Conservation (phyloP, 23 tunicate species). For the Halocynthia aurantium region DNA sequence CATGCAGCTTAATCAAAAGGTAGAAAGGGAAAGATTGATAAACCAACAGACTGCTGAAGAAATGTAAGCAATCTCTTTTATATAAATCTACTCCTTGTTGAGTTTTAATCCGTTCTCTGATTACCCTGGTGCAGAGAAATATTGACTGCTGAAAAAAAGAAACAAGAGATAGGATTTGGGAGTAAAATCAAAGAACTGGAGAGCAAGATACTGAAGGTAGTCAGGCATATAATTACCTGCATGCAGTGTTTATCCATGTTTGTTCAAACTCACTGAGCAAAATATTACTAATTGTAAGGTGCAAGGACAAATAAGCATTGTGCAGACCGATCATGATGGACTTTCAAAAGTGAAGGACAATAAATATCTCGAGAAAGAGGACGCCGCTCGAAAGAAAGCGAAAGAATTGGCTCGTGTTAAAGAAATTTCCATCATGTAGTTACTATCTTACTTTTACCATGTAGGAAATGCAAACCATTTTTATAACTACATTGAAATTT, state of each 20-base stretch:
- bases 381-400: not conserved
- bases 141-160: slow-evolving; percentile 23
- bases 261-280: no score
- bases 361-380: slow-evolving; percentile 14
- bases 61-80: slow-evolving; percentile 21
- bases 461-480: not conserved
- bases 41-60: slow-evolving; percentile 45
- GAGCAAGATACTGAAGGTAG: slow-evolving; percentile 30
- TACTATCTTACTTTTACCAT: not conserved
- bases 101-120: no score
- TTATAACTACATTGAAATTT: not conserved
- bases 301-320: no score
- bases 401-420: slow-evolving; percentile 17
- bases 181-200: slow-evolving; percentile 50
- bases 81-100: not conserved
- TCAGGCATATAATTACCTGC: not conserved
- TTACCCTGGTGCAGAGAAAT: slow-evolving; percentile 19
- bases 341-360: slow-evolving; percentile 12
- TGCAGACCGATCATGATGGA: not conserved
- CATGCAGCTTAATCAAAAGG: slow-evolving; percentile 35
- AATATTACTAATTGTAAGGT: no score
- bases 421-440: not conserved
- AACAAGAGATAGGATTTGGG: slow-evolving; percentile 24
- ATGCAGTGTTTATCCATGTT: no score
- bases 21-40: slow-evolving; percentile 39